Evolutionary conservation across 2,888 invertebrate species (phyloP).

Genomic region (Aproaerema taeniolella): DNA sequence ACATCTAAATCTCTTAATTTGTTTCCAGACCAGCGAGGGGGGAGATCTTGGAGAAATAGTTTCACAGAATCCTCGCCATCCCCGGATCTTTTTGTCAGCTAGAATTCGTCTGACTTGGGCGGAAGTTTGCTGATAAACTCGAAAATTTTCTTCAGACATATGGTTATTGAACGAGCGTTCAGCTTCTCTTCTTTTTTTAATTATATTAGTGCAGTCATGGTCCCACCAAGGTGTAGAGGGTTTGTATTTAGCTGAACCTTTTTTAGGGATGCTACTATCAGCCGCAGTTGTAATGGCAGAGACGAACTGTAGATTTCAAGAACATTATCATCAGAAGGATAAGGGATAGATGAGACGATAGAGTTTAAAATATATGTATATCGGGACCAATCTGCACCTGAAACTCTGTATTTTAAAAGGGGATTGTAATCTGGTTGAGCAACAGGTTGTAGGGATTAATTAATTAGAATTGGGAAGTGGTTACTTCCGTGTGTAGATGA

Average conservation of each 20-base stretch:
- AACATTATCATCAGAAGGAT: neutral
- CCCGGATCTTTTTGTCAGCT: conserved; percentile 11
- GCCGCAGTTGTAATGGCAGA: neutral
- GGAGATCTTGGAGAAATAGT: conserved; percentile 12
- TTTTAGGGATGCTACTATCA: neutral
- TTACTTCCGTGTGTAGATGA: conserved; percentile 13
- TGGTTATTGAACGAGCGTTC: conserved; percentile 2
- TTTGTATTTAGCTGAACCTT: neutral
- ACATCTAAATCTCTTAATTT: conserved; percentile 9
- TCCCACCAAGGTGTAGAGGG: conserved; percentile 16
- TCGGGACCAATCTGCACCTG: conserved; percentile 7
- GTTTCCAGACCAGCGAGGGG: conserved; percentile 12
- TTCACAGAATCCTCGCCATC: conserved; percentile 16
- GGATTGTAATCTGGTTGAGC: neutral
- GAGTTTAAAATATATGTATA: neutral
- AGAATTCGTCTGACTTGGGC: conserved; percentile 12
- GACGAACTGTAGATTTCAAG: neutral
- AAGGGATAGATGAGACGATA: neutral
- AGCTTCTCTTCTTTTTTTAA: conserved; percentile 3
- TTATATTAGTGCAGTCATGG: conserved; percentile 10
- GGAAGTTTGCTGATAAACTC: conserved; percentile 3
- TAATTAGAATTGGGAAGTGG: conserved; percentile 15
- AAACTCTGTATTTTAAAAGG: conserved; percentile 9
- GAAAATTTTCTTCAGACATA: conserved; percentile 12
- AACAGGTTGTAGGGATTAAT: neutral